Percentiles rank a stretch among this genome's conserved stretches.
Evolutionary conservation across 2,113 vertebrate genomes (phyloP).

Genomic region (Hassar affinis): DNA sequence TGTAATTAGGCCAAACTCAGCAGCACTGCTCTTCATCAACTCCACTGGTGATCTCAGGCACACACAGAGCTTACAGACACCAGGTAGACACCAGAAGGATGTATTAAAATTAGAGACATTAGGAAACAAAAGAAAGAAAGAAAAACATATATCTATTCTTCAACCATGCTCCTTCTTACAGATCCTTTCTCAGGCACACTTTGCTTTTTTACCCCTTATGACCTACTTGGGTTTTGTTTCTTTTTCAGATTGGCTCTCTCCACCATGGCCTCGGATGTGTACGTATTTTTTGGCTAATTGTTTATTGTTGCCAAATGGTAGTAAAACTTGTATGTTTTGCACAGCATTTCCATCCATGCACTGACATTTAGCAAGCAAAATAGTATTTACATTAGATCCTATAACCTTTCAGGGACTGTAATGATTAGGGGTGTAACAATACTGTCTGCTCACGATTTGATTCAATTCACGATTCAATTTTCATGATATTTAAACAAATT

Average conservation of each 20-base stretch:
- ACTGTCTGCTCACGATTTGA: too few species aligned
- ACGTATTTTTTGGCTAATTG: slow-evolving; percentile 69
- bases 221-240: slow-evolving; percentile 21
- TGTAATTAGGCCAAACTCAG: slow-evolving; percentile 44
- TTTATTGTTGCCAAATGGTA: not conserved
- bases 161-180: not conserved
- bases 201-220: not conserved
- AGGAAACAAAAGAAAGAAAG: not conserved
- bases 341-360: not conserved
- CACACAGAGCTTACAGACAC: slow-evolving; percentile 6
- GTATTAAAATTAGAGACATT: not conserved
- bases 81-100: not conserved
- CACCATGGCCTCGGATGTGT: slow-evolving; percentile 97
- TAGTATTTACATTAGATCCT: not conserved
- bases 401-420: not conserved
- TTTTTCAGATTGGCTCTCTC: slow-evolving; percentile 88
- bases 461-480: too few species aligned
- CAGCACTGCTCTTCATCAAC: slow-evolving; percentile 44
- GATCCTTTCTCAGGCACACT: not conserved
- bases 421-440: too few species aligned
- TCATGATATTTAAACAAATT: too few species aligned
- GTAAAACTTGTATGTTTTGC: not conserved
- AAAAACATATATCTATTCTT: not conserved
- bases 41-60: slow-evolving; percentile 19
- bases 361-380: not conserved